Base-by-base conservation (phyloP, 2,113 vertebrate species). In the Alexandromys fortis region DNA sequence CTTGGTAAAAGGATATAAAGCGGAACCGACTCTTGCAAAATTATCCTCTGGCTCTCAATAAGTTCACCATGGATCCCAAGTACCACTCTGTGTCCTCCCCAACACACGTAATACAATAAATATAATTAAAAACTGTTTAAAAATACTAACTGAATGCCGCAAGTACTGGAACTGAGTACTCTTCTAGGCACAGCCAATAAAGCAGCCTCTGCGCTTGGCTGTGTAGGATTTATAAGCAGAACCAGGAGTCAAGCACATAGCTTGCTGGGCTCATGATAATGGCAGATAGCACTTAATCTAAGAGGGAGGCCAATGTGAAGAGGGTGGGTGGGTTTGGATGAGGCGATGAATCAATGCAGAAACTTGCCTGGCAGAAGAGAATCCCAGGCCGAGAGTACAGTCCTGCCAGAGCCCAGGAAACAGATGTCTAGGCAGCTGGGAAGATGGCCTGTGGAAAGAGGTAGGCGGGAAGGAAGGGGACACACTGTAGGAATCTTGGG, bases 221-320 rank as follows among this genome's bases (percentile, higher is more conserved):
- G 87, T 17, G 45, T 2, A 14, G 38, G 86, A 79, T 12, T 96
- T 85, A 70, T 95, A 95, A 91, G 94, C 13, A 81, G 91, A 96
- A 94, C 49, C 33, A 73, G 38, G 2, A n/a, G 21, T 77, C 67
- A 91, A 72, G 78, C 65, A 82, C 35, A 67, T 1, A 38, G 63
- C 26, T 65, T 47, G 13, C 38, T 26, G 72, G 14, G 38, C 82
- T 67, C 42, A 7, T 78, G 83, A 68, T 61, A 35, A 67, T 17
- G 70, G 16, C 17, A 49, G 22, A 14, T 9, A 13, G 17, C 55
- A 89, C 22, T 89, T 35, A 94, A n/a, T 17, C n/a, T 75, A 90
- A 93, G 28, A 3, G 26, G 24, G 72, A 19, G 12, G 10, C 8
- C 58, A 26, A 42, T 83, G 13, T 5, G 45, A 85, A 63, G 42